Conservation (phyloP, 2,113 vertebrate genomes). For the Engystomops pustulosus region DNA sequence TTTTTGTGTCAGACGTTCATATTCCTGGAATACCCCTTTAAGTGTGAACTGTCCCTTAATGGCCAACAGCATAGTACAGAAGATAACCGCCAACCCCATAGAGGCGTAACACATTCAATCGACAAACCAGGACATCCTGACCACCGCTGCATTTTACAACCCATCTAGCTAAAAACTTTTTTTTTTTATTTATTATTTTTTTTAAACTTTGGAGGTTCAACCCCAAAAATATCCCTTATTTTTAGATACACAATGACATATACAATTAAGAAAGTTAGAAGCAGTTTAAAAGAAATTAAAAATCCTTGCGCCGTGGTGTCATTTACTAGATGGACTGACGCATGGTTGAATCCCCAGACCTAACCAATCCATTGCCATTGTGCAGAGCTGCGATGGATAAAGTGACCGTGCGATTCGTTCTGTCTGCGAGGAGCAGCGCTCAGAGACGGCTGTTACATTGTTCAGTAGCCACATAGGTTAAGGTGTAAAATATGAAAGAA, state of each 20-base stretch:
- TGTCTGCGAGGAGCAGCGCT: neutral
- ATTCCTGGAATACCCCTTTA: too few relatives aligned
- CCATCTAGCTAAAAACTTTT: neutral
- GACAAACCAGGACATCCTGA: neutral
- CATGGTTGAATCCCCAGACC: neutral
- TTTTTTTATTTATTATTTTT: neutral
- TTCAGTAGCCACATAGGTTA: neutral
- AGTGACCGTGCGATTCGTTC: constrained; percentile 38
- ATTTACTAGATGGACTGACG: neutral
- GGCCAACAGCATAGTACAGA: neutral
- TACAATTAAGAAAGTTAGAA: neutral
- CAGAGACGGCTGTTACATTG: constrained; percentile 6
- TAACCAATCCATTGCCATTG: neutral
- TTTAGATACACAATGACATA: neutral
- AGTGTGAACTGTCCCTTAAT: too few relatives aligned
- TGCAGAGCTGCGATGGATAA: constrained; percentile 27
- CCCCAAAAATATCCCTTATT: neutral
- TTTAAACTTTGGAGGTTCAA: neutral
- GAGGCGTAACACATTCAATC: neutral
- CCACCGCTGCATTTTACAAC: neutral
- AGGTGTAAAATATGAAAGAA: neutral
- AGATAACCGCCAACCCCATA: neutral
- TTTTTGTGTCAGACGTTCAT: too few relatives aligned
- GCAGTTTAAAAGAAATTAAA: neutral
- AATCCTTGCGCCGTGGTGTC: neutral